Evolutionary conservation across 2,113 vertebrate genomes (phyloP).

Genomic region (Austrofundulus limnaeus): DNA sequence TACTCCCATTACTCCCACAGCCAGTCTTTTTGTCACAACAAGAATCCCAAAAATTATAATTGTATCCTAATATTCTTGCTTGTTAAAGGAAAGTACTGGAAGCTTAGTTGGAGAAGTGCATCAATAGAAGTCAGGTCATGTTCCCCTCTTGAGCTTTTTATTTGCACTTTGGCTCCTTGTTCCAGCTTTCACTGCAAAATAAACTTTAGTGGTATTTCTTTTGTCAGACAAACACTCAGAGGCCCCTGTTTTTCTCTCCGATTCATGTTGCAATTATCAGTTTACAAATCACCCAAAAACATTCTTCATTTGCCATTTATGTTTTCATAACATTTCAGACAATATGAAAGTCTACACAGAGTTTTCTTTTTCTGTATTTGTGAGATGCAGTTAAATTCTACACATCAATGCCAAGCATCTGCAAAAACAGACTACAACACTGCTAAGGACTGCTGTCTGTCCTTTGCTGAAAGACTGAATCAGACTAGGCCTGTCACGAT

Average conservation of each 20-base stretch:
- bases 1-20: conserved; percentile 21
- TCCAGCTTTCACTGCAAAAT: conserved; percentile 44
- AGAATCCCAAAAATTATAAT: conserved; percentile 28
- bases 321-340: conserved; percentile 8
- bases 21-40: conserved; percentile 22
- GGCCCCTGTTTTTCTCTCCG: conserved; percentile 37
- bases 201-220: conserved; percentile 30
- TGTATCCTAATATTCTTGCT: conserved; percentile 11
- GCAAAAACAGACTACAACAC: too few species aligned
- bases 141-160: conserved; percentile 28
- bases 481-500: too few species aligned
- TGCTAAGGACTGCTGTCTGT: too few species aligned
- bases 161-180: conserved; percentile 14
- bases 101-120: conserved; percentile 19
- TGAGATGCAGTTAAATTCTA: too few species aligned
- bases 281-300: conserved; percentile 37
- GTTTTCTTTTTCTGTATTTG: background rate
- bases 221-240: conserved; percentile 32
- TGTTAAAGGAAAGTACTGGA: conserved; percentile 4
- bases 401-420: too few species aligned
- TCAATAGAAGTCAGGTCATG: conserved; percentile 18
- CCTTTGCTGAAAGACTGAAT: too few species aligned
- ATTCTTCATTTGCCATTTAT: conserved; percentile 26
- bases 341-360: too few species aligned
- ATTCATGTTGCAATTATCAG: conserved; percentile 38